Conservation (phyloP, 1,140 invertebrate species). For the Microvelia longipes region DNA sequence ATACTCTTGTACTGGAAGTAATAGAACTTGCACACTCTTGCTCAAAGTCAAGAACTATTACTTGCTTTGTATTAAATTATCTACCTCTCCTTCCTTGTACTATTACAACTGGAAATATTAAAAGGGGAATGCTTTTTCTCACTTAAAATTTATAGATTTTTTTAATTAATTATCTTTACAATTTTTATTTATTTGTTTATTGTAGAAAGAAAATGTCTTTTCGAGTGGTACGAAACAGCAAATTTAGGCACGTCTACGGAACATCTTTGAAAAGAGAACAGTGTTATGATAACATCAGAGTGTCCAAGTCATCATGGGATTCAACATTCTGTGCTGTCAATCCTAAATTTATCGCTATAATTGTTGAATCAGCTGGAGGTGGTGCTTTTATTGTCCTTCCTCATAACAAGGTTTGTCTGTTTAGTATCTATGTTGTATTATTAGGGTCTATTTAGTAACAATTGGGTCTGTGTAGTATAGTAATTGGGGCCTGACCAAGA, state of each 20-base stretch:
- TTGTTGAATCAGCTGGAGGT: constrained; percentile 95
- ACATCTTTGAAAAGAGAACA: constrained; percentile 90
- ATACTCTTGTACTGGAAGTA: neutral
- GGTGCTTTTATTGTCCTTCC: constrained; percentile 96
- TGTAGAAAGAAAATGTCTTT: constrained; percentile 56
- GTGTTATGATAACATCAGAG: constrained; percentile 97
- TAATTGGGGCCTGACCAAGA: too few species aligned
- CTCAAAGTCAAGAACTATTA: neutral
- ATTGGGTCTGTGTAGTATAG: neutral
- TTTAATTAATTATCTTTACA: constrained; percentile 21
- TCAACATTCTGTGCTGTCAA: constrained; percentile 97
- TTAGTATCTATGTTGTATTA: too few species aligned
- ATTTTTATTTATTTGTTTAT: neutral
- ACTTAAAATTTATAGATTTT: constrained; percentile 11
- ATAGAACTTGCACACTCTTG: neutral
- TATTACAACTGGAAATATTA: neutral
- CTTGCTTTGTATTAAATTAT: neutral
- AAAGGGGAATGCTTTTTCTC: neutral
- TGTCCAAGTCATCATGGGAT: constrained; percentile 97
- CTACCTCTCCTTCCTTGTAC: too few species aligned
- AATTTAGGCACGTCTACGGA: constrained; percentile 98
- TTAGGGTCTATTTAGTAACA: neutral
- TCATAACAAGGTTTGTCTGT: constrained; percentile 84
- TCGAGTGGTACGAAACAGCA: constrained; percentile 86
- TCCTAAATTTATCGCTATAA: constrained; percentile 97